A percentile compares a stretch with the other conserved stretches of the same genome.
Conservation (phyloP, 2,113 vertebrate species). For the Poeciliopsis retropinna region DNA sequence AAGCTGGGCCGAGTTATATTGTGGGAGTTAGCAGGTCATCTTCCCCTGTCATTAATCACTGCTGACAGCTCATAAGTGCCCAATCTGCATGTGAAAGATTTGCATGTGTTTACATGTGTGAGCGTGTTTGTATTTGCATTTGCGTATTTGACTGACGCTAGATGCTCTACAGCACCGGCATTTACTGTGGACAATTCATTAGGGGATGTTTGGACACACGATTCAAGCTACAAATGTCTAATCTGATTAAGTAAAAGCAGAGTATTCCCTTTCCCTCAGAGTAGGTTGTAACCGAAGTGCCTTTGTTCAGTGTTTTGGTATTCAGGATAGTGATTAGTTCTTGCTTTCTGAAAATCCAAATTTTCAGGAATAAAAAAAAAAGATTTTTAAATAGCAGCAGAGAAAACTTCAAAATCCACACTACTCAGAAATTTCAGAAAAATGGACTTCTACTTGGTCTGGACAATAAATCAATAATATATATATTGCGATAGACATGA, state of each 20-base stretch:
- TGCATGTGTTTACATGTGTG: constrained; percentile 32
- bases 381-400: background rate
- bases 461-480: no score
- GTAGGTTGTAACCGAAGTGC: background rate
- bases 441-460: no score
- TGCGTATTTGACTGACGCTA: constrained; percentile 21
- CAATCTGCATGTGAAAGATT: constrained; percentile 78
- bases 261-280: background rate
- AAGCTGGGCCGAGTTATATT: constrained; percentile 61
- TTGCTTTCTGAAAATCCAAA: background rate
- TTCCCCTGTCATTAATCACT: constrained; percentile 76
- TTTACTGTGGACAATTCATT: constrained; percentile 25
- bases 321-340: background rate
- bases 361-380: background rate
- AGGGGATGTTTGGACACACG: constrained; percentile 2
- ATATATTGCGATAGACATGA: no score
- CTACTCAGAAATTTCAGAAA: no score
- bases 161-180: constrained; percentile 21
- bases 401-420: background rate
- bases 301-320: background rate
- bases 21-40: constrained; percentile 76
- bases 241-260: background rate
- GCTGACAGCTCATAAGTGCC: constrained; percentile 72
- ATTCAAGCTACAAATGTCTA: background rate
- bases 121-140: constrained; percentile 38